Base-by-base conservation (phyloP, 30 jellyfish, hydroid and myxozoan genomes). In the Hydra vulgaris region DNA sequence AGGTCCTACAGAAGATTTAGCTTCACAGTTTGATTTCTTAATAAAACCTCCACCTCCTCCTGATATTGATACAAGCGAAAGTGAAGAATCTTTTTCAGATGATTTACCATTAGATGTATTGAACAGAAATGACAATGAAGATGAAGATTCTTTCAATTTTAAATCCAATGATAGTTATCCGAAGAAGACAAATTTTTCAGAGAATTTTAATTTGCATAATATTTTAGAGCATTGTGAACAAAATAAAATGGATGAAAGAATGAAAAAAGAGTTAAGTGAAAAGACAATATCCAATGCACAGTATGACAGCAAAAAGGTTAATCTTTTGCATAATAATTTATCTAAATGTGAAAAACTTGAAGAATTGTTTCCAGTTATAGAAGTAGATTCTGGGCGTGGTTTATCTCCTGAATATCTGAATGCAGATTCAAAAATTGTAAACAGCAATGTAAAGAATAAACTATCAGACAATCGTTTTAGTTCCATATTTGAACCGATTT, bases 11-110 rank as follows among this genome's bases (percentile, higher is more conserved):
- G 83, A 75, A 26, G 26, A 71, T 75, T 53, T 75, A 54, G 26
- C n/a, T 18, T 75, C 83, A 23, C 27, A 21, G 27, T 0, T 20
- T 7, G 66, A 75, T 12, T 75, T 75, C 8, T 16, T 75, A 25
- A 75, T 75, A 17, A 70, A 70, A 25, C 83, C 83, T 0, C 83
- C 83, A 16, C 83, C 83, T 0, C 83, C 83, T 23, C 83, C 83
- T 21, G 83, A 75, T 25, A 75, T 23, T 26, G 71, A 26, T 70
- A 25, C 7, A 0, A 7, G 24, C 24, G 71, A 75, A 75, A 75
- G 19, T 17, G 18, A 53, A 19, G 24, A 21, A 16, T 40, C 61
- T 40, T 40, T 12, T 3, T 40, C 61, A 3, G 61, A 40, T 40
- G 61, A 40, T n/a, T n/a, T n/a, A n/a, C n/a, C n/a, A n/a, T n/a